Base-by-base conservation (phyloP, 1,140 invertebrate species). In the Apis cerana region DNA sequence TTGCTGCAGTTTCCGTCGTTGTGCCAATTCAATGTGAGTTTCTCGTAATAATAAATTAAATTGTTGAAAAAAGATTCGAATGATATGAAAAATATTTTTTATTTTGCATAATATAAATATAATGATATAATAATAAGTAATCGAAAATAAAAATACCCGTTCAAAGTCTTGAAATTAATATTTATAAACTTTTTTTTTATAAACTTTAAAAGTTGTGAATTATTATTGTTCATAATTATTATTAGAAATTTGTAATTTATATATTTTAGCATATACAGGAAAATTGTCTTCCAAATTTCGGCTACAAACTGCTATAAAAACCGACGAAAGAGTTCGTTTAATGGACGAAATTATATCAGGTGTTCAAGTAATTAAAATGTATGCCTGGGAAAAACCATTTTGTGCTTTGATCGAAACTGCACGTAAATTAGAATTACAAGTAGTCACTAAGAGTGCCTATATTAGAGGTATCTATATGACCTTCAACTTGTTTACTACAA, bases 281-380 rank as follows among this genome's bases (percentile, higher is more conserved):
- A 96, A 96, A 92, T 86, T 96, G 23, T 95, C 96, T 3, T 96
- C 96, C 0, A 95, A 94, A 62, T 95, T 96, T 75, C 93, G 96
- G 48, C 90, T 95, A 10, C 94, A 95, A 89, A 97, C 96, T 0
- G 96, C 96, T 0, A 91, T 94, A 13, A 95, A 95, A 85, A 97
- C 97, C 0, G 97, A 98, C 90, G 96, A 97, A 90, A 92, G 97
- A 68, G 96, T 98, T 3, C 93, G 96, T 12, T 89, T 97, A 21
- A 97, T 97, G 96, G 97, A 97, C 88, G 97, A 98, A 93, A 96
- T 98, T 27, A 95, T 98, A 33, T 95, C 94, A 1, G 96, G 96
- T 0, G 94, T 96, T 0, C 95, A 96, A 88, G 96, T 98, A 1
- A 97, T 98, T 78, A 98, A 98, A 92, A 97, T 97, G 96, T 97